Conservation (phyloP, 1,140 invertebrate genomes). For the Vanessa atalanta region DNA sequence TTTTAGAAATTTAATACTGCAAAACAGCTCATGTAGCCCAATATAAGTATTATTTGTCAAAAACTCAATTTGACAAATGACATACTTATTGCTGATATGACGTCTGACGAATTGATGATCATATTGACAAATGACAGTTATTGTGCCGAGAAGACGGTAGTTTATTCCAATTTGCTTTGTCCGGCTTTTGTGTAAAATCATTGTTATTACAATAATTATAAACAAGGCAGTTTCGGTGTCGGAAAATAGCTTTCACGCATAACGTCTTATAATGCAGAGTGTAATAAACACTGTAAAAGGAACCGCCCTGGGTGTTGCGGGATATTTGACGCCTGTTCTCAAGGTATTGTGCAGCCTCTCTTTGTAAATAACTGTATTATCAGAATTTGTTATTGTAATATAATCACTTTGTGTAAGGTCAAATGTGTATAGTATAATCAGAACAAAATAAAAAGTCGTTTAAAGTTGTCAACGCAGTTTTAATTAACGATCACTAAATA, state of each 20-base stretch:
- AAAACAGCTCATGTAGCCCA: no score
- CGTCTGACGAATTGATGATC: neutral
- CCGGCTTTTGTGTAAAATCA: constrained; percentile 30
- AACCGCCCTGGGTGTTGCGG: constrained; percentile 95
- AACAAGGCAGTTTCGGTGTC: constrained; percentile 4
- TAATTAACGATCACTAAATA: neutral
- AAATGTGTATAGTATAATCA: neutral
- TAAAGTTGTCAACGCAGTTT: neutral
- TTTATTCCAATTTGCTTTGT: constrained; percentile 32
- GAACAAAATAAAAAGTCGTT: neutral
- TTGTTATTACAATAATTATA: constrained; percentile 22
- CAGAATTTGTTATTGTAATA: constrained; percentile 6
- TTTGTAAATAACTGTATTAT: constrained; percentile 11
- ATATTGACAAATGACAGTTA: constrained; percentile 16
- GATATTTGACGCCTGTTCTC: constrained; percentile 97
- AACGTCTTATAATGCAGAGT: constrained; percentile 89
- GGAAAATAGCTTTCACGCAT: constrained; percentile 7
- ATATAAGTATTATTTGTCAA: no score
- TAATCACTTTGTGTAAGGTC: neutral
- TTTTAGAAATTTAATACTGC: no score
- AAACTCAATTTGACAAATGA: neutral
- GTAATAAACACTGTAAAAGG: constrained; percentile 97
- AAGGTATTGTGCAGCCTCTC: constrained; percentile 81
- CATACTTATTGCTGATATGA: neutral
- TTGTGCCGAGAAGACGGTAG: constrained; percentile 20